These are phyloP conservation scores for Bambusicola thoracicus DNA, from an alignment of 2,113 vertebrate genomes.

Conservation along the genomic window DNA sequence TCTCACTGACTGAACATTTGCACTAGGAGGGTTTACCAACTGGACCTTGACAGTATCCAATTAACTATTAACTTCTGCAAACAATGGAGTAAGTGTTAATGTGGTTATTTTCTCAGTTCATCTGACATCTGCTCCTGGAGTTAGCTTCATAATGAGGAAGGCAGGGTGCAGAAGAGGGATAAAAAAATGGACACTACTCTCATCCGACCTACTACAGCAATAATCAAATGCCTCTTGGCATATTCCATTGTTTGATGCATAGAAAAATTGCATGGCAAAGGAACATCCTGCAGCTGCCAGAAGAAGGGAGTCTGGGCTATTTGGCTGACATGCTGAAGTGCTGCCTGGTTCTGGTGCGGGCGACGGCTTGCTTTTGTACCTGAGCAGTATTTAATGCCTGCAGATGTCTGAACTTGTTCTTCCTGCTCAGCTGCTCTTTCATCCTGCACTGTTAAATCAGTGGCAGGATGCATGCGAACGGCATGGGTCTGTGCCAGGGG, in stretches of 20 bases:
- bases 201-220: not conserved
- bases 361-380: not conserved
- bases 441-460: not conserved
- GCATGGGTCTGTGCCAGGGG: too few species aligned
- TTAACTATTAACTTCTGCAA: constrained; percentile 16
- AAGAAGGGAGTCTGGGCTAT: not conserved
- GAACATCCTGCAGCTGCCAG: not conserved
- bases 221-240: not conserved
- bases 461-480: too few species aligned
- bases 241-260: not conserved
- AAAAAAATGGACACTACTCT: not conserved
- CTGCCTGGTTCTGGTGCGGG: not conserved
- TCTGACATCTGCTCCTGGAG: not conserved
- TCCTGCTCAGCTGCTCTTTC: not conserved
- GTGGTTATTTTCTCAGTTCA: not conserved
- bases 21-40: not conserved
- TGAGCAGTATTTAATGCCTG: not conserved
- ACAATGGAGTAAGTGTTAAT: not conserved
- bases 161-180: not conserved
- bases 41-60: not conserved
- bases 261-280: not conserved
- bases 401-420: not conserved
- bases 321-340: not conserved
- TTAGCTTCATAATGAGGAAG: not conserved
- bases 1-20: not conserved